Evolutionary conservation across 1,140 invertebrate species (phyloP).

Genomic region (silkworm (Bombyx mori)): DNA sequence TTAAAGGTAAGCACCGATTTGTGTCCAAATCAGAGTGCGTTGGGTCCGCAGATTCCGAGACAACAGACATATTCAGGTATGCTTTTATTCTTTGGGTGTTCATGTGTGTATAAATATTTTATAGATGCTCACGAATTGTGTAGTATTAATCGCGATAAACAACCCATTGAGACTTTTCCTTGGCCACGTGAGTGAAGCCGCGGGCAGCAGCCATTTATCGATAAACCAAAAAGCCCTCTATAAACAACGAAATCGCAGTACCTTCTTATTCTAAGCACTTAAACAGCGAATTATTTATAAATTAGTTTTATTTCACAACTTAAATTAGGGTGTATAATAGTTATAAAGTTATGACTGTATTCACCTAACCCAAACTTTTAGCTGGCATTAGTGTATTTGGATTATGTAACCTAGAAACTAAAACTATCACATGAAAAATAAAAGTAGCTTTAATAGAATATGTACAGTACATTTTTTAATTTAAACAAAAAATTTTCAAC

Average conservation of each 20-base stretch:
- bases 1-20: too few species aligned
- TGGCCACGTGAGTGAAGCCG: too few species aligned
- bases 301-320: conserved; percentile 69
- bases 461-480: background rate
- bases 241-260: background rate
- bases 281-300: conserved; percentile 29
- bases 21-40: too few species aligned
- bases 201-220: too few species aligned
- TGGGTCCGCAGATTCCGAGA: too few species aligned
- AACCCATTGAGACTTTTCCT: too few species aligned
- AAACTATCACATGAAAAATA: conserved; percentile 40
- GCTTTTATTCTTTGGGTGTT: too few species aligned
- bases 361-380: conserved; percentile 62
- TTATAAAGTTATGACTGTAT: conserved; percentile 66
- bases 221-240: too few species aligned
- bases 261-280: background rate
- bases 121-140: too few species aligned
- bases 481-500: background rate
- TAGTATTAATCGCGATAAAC: too few species aligned
- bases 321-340: conserved; percentile 39
- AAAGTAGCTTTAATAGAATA: conserved; percentile 2
- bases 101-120: too few species aligned
- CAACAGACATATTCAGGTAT: too few species aligned
- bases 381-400: conserved; percentile 65
- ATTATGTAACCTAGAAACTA: conserved; percentile 52